Conservation (phyloP, 1,140 invertebrate species). For the Patella vulgata region DNA sequence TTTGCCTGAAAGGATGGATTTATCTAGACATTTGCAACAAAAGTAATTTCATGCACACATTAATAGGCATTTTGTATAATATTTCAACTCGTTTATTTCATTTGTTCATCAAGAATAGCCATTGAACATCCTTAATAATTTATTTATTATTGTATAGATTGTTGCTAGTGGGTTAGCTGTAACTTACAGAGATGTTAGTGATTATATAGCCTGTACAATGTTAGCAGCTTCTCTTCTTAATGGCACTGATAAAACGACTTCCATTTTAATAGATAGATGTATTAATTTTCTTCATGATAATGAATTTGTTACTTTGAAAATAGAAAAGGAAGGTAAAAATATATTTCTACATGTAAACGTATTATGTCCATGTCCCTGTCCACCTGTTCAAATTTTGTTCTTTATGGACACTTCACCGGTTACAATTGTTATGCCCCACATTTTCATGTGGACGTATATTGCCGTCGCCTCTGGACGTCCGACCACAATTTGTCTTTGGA, state of each 20-base stretch:
- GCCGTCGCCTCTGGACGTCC: too few relatives aligned
- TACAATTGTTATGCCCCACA: too few relatives aligned
- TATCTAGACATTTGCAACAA: too few relatives aligned
- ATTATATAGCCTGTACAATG: constrained; percentile 86
- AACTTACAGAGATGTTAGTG: constrained; percentile 77
- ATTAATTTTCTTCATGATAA: constrained; percentile 70
- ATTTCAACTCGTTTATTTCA: too few relatives aligned
- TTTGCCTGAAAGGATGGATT: too few relatives aligned
- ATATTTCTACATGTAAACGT: neutral
- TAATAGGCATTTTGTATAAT: too few relatives aligned
- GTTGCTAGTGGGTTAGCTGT: constrained; percentile 87
- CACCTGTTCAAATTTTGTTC: constrained; percentile 9
- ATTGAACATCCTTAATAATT: too few relatives aligned
- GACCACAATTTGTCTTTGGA: too few relatives aligned
- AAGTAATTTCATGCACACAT: too few relatives aligned
- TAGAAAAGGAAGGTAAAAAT: constrained; percentile 14
- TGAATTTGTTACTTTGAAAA: constrained; percentile 53
- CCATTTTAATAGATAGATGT: constrained; percentile 69
- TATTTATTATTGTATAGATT: constrained; percentile 70
- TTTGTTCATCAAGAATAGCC: too few relatives aligned
- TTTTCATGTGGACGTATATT: too few relatives aligned
- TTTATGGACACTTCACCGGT: too few relatives aligned
- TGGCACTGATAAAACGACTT: constrained; percentile 10
- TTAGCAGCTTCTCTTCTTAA: constrained; percentile 61
- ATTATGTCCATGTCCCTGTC: neutral